Percentiles rank a stretch among this genome's conserved stretches.
phyloP scores from a whole-genome alignment of 2,113 vertebrate genomes.

The Sphyrna mokarran region DNA sequence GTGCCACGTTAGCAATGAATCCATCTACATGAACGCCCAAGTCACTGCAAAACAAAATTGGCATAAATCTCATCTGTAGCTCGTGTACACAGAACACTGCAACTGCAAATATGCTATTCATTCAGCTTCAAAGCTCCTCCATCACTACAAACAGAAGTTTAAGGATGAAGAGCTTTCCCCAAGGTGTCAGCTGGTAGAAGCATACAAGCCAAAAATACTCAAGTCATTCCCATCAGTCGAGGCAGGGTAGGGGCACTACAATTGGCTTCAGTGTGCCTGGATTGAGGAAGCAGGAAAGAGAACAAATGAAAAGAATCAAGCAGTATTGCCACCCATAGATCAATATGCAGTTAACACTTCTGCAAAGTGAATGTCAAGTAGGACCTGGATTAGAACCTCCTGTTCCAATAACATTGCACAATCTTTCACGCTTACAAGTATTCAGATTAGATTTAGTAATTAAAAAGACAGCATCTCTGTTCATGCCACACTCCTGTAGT shows the following conservation, averaged over 20 bases:
- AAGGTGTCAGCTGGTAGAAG: neutral
- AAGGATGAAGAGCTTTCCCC: neutral
- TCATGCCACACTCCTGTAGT: neutral
- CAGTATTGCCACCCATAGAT: neutral
- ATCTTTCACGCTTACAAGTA: neutral
- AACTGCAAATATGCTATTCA: no score
- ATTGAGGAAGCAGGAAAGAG: neutral
- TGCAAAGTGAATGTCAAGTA: neutral
- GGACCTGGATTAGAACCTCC: neutral
- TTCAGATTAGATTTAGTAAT: neutral
- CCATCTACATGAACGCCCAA: conserved; percentile 89
- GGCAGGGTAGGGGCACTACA: neutral
- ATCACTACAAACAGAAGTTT: neutral
- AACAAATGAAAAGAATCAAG: conserved; percentile 24
- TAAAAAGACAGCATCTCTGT: neutral
- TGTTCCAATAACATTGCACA: neutral
- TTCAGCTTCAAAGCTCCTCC: neutral
- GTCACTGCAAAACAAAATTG: conserved; percentile 59
- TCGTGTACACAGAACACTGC: neutral
- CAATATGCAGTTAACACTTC: neutral
- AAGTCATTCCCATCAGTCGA: neutral
- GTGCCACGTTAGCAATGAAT: conserved; percentile 90
- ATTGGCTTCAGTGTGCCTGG: neutral
- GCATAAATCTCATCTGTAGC: conserved; percentile 10
- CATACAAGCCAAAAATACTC: neutral